Conservation (phyloP, 1,140 invertebrate species). For the Hycleus phaleratus region DNA sequence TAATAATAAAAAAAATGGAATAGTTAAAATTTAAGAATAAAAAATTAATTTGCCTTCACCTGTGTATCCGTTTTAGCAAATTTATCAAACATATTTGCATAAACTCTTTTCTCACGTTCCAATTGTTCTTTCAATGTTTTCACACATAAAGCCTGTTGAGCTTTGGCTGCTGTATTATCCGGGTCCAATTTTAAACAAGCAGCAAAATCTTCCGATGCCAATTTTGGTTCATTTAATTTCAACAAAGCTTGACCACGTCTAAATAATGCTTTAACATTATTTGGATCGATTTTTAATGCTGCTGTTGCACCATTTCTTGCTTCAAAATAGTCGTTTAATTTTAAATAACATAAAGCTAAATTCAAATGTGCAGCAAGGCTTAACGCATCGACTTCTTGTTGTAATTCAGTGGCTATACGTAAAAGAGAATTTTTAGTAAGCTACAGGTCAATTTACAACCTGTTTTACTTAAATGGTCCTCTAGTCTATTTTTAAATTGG, state of each 20-base stretch:
- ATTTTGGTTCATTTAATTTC: slow-evolving; percentile 65
- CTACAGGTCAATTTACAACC: too few relatives aligned
- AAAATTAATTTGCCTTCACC: slow-evolving; percentile 45
- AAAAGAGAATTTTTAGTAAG: slow-evolving; percentile 4
- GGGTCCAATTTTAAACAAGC: slow-evolving; percentile 51
- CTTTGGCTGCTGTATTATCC: slow-evolving; percentile 73
- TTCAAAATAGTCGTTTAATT: slow-evolving; percentile 64
- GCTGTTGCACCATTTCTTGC: slow-evolving; percentile 61
- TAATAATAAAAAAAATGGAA: slow-evolving; percentile 6
- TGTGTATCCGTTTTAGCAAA: slow-evolving; percentile 73
- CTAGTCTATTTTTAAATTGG: too few relatives aligned
- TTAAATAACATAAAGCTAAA: slow-evolving; percentile 77
- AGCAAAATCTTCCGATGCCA: slow-evolving; percentile 74
- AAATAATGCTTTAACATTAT: slow-evolving; percentile 87
- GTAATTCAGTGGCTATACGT: slow-evolving; percentile 23
- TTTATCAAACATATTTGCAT: slow-evolving; percentile 92
- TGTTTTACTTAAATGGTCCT: too few relatives aligned
- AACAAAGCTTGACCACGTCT: slow-evolving; percentile 78
- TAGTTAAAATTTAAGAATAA: slow-evolving; percentile 1
- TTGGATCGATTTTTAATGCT: slow-evolving; percentile 65
- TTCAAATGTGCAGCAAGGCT: slow-evolving; percentile 73
- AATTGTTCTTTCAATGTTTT: slow-evolving; percentile 67
- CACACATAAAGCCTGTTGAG: slow-evolving; percentile 67
- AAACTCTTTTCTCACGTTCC: slow-evolving; percentile 80
- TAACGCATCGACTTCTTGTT: slow-evolving; percentile 53